Evolutionary conservation across 2,888 invertebrate genomes (phyloP).

Genomic region (Atrina japonica): DNA sequence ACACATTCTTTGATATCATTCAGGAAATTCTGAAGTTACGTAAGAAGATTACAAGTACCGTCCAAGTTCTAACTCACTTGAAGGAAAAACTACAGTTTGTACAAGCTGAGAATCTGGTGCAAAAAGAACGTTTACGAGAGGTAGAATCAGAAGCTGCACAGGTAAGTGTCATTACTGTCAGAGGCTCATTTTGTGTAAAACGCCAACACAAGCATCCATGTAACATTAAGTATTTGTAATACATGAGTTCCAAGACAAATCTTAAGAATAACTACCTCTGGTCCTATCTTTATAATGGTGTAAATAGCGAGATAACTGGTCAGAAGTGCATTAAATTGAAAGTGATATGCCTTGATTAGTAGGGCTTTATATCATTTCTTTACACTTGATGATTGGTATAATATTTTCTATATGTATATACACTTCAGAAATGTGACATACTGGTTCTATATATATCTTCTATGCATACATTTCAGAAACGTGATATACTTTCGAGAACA

Average conservation of each 20-base stretch:
- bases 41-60: slow-evolving; percentile 82
- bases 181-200: not conserved
- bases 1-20: too few species aligned
- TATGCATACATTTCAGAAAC: slow-evolving; percentile 79
- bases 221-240: not conserved
- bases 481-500: slow-evolving; percentile 78
- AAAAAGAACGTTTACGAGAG: slow-evolving; percentile 70
- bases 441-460: too few species aligned
- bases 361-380: too few species aligned
- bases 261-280: too few species aligned
- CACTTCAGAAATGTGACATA: too few species aligned
- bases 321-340: too few species aligned
- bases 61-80: slow-evolving; percentile 83
- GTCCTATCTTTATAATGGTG: too few species aligned
- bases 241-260: too few species aligned
- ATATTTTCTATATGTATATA: too few species aligned
- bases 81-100: slow-evolving; percentile 83
- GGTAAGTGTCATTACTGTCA: slow-evolving; percentile 58
- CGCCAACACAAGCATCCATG: not conserved
- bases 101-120: slow-evolving; percentile 78
- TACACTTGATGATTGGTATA: too few species aligned
- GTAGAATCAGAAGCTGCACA: slow-evolving; percentile 76
- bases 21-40: slow-evolving; percentile 82
- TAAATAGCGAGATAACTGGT: too few species aligned
- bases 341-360: too few species aligned